A percentile compares a stretch with the other conserved stretches of the same genome.
Conservation (phyloP, 1,140 invertebrate species). For the Drosophila hydei region DNA sequence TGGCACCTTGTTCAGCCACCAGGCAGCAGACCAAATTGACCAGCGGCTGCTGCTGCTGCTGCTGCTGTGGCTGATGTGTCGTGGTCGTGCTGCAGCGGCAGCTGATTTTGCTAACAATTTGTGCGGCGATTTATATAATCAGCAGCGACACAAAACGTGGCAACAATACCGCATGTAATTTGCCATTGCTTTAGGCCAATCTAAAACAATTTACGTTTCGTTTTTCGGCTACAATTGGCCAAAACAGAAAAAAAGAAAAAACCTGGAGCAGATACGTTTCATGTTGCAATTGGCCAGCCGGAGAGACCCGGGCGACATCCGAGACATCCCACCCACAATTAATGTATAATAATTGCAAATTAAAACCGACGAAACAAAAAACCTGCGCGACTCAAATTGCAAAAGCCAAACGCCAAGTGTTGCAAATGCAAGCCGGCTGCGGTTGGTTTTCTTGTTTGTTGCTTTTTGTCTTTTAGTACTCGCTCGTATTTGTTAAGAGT, state of each 20-base stretch:
- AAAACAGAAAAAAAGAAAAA: background rate
- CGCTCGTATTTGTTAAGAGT: constrained; percentile 60
- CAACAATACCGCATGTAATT: constrained; percentile 72
- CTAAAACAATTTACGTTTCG: constrained; percentile 77
- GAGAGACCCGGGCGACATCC: constrained; percentile 26
- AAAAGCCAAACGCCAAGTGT: constrained; percentile 63
- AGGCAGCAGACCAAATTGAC: constrained; percentile 52
- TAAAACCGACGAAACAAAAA: constrained; percentile 50
- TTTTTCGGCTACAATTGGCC: constrained; percentile 44
- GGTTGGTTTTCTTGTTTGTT: constrained; percentile 27
- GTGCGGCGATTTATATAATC: constrained; percentile 75
- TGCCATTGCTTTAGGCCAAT: constrained; percentile 50
- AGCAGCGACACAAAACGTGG: constrained; percentile 77
- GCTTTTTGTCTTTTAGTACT: constrained; percentile 17
- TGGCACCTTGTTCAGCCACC: constrained; percentile 16
- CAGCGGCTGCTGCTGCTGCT: constrained; percentile 48
- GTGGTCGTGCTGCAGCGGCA: constrained; percentile 31
- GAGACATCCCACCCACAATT: constrained; percentile 74
- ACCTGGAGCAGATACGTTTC: constrained; percentile 10
- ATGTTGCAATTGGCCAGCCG: constrained; percentile 37
- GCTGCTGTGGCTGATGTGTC: constrained; percentile 54
- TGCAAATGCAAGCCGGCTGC: constrained; percentile 64
- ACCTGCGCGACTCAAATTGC: constrained; percentile 55
- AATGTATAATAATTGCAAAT: constrained; percentile 80
- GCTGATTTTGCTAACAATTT: constrained; percentile 51